Base-by-base conservation (phyloP, 1,140 invertebrate species). In the Saccostrea echinata region DNA sequence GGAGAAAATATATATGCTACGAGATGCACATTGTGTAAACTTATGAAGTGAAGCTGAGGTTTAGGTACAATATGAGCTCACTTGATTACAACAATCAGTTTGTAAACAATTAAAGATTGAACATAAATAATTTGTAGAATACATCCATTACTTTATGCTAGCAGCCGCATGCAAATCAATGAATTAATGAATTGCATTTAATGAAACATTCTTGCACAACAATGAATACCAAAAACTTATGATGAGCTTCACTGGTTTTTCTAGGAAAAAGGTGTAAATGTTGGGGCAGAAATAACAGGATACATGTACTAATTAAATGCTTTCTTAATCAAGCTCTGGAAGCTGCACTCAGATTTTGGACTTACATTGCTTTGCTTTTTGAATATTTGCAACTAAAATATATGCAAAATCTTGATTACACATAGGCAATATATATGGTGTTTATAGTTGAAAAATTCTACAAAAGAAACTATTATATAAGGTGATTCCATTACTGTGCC, bases 371-470 rank as follows among this genome's bases (percentile, higher is more conserved):
- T 61, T 61, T 13, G 18, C 18, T 61, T 18, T 61, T 61, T 21
- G 21, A 18, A 61, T 2, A 55, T 55, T 11, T 13, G 53, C 16
- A n/a, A 21, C 18, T 61, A 61, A 61, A 21, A 61, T 18, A n/a
- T 61, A 61, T 61, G n/a, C 18, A n/a, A 61, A 61, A 61, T 61
- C 55, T 61, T 61, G 55, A 61, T 61, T 61, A 61, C n/a, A n/a
- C 21, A 61, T 43, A 61, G 16, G 16, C 18, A 61, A n/a, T 61
- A 61, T 18, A 8, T 61, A 61, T 61, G 4, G 3, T 21, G 55
- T 61, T 61, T n/a, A n/a, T n/a, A 61, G 55, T 61, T 61, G 55
- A 61, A n/a, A 61, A 18, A 61, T 61, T 21, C 18, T 21, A 61
- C 18, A n/a, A 61, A 61, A 61, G 55, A 61, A 61, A 61, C 55